A percentile compares a stretch with the other conserved stretches of the same genome.
Evolutionary conservation across 2,113 vertebrate genomes (phyloP).

Genomic region (Choloepus hoffmanni): DNA sequence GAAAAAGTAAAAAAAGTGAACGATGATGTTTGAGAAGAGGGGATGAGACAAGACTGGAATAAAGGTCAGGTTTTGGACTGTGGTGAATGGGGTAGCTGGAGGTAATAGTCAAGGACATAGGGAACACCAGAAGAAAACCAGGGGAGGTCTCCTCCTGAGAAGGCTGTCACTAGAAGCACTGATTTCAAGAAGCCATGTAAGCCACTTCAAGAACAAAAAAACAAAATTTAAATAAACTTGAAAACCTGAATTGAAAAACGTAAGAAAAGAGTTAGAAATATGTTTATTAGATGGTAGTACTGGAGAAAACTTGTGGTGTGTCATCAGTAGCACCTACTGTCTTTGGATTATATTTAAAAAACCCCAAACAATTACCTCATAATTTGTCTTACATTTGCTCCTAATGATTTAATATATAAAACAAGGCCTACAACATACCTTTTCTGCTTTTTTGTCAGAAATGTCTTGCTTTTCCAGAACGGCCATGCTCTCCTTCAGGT

Average conservation of each 20-base stretch:
- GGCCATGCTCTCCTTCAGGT: conserved; percentile 97
- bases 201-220: background rate
- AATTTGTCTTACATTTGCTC: background rate
- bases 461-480: conserved; percentile 96
- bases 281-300: background rate
- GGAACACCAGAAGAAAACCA: background rate
- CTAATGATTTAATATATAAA: background rate
- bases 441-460: conserved; percentile 97
- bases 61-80: background rate
- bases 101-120: no score
- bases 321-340: background rate
- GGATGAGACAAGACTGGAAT: background rate
- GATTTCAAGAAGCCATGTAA: background rate
- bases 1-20: background rate
- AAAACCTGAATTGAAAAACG: conserved; percentile 3
- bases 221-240: background rate
- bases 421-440: conserved; percentile 86
- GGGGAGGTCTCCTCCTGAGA: background rate
- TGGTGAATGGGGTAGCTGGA: background rate
- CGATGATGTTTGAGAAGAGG: background rate
- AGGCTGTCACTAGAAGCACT: background rate
- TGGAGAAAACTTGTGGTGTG: background rate
- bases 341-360: background rate
- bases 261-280: background rate
- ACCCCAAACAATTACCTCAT: background rate